A percentile compares a stretch with the other conserved stretches of the same genome.
Evolutionary conservation across 64 coral and sea anemone genomes (phyloP).

Genomic region (Anthopleura sola): DNA sequence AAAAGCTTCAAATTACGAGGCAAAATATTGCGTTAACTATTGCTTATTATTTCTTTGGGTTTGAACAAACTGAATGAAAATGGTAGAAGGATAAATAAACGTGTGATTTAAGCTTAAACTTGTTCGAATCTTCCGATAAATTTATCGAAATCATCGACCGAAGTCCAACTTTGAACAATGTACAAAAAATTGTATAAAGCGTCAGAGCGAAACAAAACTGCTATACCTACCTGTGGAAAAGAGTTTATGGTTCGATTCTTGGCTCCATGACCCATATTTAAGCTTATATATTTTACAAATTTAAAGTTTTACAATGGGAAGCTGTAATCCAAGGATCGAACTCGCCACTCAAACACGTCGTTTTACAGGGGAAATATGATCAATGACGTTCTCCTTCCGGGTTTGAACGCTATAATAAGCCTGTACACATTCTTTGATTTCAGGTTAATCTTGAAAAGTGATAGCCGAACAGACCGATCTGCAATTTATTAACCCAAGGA

Average conservation of each 20-base stretch:
- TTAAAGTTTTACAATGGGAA: not conserved
- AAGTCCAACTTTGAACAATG: not conserved
- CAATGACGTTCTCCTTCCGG: not conserved
- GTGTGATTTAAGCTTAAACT: too few relatives aligned
- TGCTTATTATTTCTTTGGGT: too few relatives aligned
- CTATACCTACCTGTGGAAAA: not conserved
- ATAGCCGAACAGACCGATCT: not conserved
- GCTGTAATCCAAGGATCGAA: not conserved
- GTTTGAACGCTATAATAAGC: not conserved
- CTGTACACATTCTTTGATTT: not conserved
- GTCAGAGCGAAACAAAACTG: not conserved
- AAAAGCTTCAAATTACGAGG: too few relatives aligned
- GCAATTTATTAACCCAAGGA: not conserved
- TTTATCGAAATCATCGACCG: too few relatives aligned
- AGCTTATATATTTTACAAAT: not conserved
- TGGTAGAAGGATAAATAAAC: too few relatives aligned
- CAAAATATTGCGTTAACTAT: too few relatives aligned
- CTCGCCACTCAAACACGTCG: not conserved
- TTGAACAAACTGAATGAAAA: too few relatives aligned
- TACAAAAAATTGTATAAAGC: not conserved
- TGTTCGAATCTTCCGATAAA: too few relatives aligned
- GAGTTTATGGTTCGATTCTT: conserved; percentile 6
- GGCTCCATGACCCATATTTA: not conserved
- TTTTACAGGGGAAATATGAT: not conserved
- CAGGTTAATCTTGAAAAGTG: not conserved